Evolutionary conservation across 2,888 invertebrate genomes (phyloP).

Genomic region (Ptilodon capucinus): DNA sequence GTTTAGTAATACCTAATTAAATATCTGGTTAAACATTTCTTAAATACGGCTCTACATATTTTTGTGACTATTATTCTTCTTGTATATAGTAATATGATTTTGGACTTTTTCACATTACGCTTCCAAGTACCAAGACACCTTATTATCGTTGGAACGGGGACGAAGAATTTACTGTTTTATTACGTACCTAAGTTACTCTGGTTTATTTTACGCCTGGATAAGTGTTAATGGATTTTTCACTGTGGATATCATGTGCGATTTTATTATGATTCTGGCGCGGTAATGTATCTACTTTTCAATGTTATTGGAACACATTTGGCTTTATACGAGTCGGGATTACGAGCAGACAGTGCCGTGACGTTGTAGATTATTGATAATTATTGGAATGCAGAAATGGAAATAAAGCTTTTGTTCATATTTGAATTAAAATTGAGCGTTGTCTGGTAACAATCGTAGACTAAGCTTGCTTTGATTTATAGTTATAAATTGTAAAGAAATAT

Average conservation of each 20-base stretch:
- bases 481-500: too few relatives aligned
- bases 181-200: constrained; percentile 45
- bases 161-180: constrained; percentile 57
- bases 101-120: constrained; percentile 29
- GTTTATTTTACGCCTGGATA: constrained; percentile 60
- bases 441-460: too few relatives aligned
- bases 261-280: constrained; percentile 64
- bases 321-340: constrained; percentile 60
- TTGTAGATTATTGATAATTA: constrained; percentile 59
- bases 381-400: constrained; percentile 9
- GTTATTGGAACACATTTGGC: constrained; percentile 63
- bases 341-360: constrained; percentile 59
- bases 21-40: too few relatives aligned
- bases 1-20: too few relatives aligned
- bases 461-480: too few relatives aligned
- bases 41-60: constrained; percentile 13
- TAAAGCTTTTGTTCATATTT: too few relatives aligned
- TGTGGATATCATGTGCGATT: constrained; percentile 53
- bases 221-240: constrained; percentile 69
- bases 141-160: constrained; percentile 44
- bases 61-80: constrained; percentile 38
- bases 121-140: constrained; percentile 37
- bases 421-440: too few relatives aligned
- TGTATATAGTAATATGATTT: constrained; percentile 53
- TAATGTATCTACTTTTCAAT: constrained; percentile 61